Conservation (phyloP, 2,888 invertebrate species). For the Liopterus haemorrhoidalis region DNA sequence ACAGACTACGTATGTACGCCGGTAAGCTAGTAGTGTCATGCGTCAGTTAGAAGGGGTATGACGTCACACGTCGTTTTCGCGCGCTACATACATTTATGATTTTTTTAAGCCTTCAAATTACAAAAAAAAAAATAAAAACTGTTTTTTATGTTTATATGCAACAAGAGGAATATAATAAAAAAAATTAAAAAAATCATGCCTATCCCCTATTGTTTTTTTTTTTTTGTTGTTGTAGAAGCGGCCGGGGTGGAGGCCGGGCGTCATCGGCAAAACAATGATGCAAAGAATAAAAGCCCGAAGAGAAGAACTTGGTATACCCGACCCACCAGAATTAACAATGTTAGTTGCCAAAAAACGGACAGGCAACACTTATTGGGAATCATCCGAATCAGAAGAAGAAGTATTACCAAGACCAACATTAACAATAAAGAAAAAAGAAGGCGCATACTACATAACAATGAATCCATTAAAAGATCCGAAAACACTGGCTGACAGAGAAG, state of each 20-base stretch:
- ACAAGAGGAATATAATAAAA: too few relatives aligned
- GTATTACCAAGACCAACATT: slow-evolving; percentile 58
- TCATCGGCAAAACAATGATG: slow-evolving; percentile 49
- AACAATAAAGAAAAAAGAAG: slow-evolving; percentile 60
- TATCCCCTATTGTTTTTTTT: too few relatives aligned
- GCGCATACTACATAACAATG: slow-evolving; percentile 59
- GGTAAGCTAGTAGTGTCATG: too few relatives aligned
- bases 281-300: slow-evolving; percentile 39
- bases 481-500: slow-evolving; percentile 53
- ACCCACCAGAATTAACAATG: slow-evolving; percentile 29
- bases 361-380: slow-evolving; percentile 38
- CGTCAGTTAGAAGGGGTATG: too few relatives aligned
- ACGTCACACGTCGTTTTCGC: too few relatives aligned
- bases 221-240: too few relatives aligned
- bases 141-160: too few relatives aligned
- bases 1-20: too few relatives aligned
- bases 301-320: slow-evolving; percentile 36
- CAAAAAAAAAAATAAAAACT: too few relatives aligned
- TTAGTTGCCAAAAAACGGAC: slow-evolving; percentile 39
- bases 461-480: slow-evolving; percentile 60
- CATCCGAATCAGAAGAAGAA: slow-evolving; percentile 44
- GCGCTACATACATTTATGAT: too few relatives aligned
- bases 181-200: too few relatives aligned
- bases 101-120: too few relatives aligned
- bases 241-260: slow-evolving; percentile 56